Evolutionary conservation across 2,888 invertebrate species (phyloP).

Genomic region (Lydus trimaculatus): DNA sequence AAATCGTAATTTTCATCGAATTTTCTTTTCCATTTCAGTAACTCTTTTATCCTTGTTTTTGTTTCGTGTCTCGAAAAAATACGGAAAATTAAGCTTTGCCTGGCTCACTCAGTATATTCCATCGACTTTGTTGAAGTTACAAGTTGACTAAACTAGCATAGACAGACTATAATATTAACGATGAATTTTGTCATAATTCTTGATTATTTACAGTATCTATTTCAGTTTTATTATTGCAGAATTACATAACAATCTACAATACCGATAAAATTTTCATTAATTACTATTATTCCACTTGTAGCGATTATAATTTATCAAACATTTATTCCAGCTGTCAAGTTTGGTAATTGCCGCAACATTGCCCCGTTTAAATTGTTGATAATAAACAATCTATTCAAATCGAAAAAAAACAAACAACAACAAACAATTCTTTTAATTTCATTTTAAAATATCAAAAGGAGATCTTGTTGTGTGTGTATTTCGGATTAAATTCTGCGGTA

Average conservation of each 20-base stretch:
- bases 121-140: no score
- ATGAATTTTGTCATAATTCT: not conserved
- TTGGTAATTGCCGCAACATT: not conserved
- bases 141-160: conserved; percentile 16
- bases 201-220: no score
- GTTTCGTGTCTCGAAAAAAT: no score
- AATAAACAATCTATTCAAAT: not conserved
- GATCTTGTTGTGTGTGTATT: no score
- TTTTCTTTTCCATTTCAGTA: no score
- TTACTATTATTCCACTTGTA: not conserved
- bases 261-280: not conserved
- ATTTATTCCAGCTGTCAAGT: not conserved
- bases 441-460: no score
- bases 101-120: no score
- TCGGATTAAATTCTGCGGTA: not conserved
- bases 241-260: not conserved
- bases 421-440: no score
- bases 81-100: no score
- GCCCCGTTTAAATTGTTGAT: not conserved
- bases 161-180: conserved; percentile 26
- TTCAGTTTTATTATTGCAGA: conserved; percentile 4
- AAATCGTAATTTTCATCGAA: no score
- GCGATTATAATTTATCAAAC: not conserved
- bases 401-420: no score
- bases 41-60: no score